Percentiles rank a stretch among this genome's conserved stretches.
These are phyloP conservation scores for Parapristionchus giblindavisi DNA, from an alignment of 2,888 invertebrate species.

Conservation along the genomic window DNA sequence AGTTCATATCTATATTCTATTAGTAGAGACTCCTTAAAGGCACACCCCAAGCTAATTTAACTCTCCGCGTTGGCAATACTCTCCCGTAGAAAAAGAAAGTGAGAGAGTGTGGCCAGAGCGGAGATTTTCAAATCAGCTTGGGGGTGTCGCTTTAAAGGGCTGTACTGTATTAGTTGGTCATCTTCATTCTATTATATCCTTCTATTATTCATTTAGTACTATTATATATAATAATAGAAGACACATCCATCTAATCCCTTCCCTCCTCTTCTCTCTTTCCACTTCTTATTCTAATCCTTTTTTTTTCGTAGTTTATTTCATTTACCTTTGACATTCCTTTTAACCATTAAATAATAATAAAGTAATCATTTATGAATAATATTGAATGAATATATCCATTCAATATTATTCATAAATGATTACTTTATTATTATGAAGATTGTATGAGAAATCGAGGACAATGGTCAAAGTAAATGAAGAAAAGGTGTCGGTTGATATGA, in stretches of 20 bases:
- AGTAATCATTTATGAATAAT: background rate
- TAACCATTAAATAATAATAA: background rate
- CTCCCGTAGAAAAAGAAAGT: background rate
- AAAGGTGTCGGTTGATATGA: background rate
- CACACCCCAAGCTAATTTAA: no score
- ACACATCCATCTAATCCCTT: background rate
- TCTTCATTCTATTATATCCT: no score
- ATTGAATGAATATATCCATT: conserved; percentile 1
- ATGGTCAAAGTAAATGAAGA: background rate
- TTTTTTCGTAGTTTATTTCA: background rate
- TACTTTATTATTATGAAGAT: background rate
- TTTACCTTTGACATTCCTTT: background rate
- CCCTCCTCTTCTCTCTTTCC: background rate
- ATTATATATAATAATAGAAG: no score
- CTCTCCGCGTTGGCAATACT: no score
- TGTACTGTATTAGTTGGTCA: no score
- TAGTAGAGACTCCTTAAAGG: no score
- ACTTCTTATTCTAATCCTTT: background rate
- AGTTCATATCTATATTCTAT: no score
- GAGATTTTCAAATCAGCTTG: no score
- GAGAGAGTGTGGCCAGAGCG: background rate
- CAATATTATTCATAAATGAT: background rate
- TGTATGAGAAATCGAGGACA: background rate
- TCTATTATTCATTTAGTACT: no score
- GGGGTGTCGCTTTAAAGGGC: no score